phyloP scores from a whole-genome alignment of 1,140 invertebrate genomes.

The Stegodyphus dumicola region DNA sequence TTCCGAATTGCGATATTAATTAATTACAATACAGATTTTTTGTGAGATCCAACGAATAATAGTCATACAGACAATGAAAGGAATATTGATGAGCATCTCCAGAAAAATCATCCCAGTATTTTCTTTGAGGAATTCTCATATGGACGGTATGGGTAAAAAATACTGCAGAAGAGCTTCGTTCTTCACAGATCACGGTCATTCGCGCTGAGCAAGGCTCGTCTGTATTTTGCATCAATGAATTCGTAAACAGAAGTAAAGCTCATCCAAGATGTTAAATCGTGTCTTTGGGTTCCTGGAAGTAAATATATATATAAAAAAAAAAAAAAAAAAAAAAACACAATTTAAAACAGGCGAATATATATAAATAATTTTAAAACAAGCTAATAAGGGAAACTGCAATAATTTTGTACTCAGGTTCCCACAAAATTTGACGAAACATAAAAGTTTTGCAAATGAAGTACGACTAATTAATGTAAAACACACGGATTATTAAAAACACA shows the following conservation, averaged over 20 bases:
- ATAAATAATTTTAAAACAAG: too few species aligned
- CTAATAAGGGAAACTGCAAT: too few species aligned
- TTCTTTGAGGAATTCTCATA: slow-evolving; percentile 26
- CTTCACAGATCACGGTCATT: slow-evolving; percentile 23
- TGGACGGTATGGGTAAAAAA: slow-evolving; percentile 18
- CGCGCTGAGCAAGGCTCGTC: not conserved
- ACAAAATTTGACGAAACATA: too few species aligned
- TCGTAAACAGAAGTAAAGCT: slow-evolving; percentile 65
- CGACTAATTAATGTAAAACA: too few species aligned
- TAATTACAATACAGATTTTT: too few species aligned
- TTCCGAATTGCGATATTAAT: too few species aligned
- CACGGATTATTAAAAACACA: too few species aligned
- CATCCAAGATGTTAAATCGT: slow-evolving; percentile 65
- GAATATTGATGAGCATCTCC: slow-evolving; percentile 25
- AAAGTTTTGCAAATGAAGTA: too few species aligned
- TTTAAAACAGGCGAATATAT: too few species aligned
- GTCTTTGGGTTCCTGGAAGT: slow-evolving; percentile 64
- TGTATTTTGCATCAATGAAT: slow-evolving; percentile 64
- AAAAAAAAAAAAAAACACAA: too few species aligned
- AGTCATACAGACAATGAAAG: not conserved
- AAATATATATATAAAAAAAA: slow-evolving; percentile 30
- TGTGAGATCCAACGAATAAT: too few species aligned
- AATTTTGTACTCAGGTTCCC: too few species aligned
- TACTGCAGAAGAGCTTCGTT: not conserved
- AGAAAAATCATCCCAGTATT: slow-evolving; percentile 54